phyloP scores from a whole-genome alignment of 2,113 vertebrate genomes.

The Anolis sagrei region DNA sequence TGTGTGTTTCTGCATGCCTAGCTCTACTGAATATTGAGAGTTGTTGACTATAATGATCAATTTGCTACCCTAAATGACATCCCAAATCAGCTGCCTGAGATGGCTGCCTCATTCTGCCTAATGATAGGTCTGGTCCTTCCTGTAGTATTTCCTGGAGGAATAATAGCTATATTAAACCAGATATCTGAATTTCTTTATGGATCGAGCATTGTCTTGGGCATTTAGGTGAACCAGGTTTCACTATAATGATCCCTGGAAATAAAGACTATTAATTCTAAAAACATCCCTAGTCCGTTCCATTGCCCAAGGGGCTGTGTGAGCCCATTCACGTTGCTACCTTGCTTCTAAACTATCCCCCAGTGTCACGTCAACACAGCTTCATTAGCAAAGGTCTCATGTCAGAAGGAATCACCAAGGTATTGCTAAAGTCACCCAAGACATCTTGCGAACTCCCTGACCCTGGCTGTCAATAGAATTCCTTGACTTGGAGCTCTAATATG shows the following conservation, averaged over 20 bases:
- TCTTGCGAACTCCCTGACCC: conserved; percentile 59
- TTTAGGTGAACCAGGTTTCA: not conserved
- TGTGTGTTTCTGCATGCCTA: too few relatives aligned
- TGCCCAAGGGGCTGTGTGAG: not conserved
- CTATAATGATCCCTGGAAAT: not conserved
- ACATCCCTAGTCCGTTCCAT: not conserved
- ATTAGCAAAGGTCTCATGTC: conserved; percentile 53
- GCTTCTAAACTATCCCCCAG: conserved; percentile 40
- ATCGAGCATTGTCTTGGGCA: not conserved
- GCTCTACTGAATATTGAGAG: too few relatives aligned
- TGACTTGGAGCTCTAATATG: conserved; percentile 60
- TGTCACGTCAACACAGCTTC: conserved; percentile 53
- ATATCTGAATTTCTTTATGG: too few relatives aligned
- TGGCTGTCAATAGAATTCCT: conserved; percentile 61
- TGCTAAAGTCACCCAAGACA: conserved; percentile 41
- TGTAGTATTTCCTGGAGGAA: not conserved
- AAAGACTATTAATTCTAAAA: not conserved
- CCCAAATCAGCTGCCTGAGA: not conserved
- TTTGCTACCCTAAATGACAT: not conserved
- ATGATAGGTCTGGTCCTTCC: not conserved
- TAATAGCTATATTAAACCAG: not conserved
- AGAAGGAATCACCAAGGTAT: conserved; percentile 50
- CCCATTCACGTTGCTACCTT: conserved; percentile 3
- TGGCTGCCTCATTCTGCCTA: not conserved
- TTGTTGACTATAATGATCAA: not conserved